phyloP scores from a whole-genome alignment of 2,888 invertebrate species.

The Tetramorium bicarinatum region DNA sequence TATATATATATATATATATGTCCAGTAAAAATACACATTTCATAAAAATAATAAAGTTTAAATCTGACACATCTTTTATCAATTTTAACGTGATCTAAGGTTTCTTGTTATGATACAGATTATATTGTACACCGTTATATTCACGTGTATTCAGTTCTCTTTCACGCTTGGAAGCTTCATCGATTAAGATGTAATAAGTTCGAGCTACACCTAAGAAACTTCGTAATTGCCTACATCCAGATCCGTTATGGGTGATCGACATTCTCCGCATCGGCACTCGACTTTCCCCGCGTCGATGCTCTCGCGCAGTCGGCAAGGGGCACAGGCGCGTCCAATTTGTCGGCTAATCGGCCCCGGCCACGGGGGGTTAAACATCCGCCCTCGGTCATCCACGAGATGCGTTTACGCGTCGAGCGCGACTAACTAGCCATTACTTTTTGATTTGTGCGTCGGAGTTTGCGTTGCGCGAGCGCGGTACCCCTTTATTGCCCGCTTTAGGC shows the following conservation, averaged over 20 bases:
- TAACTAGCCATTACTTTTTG: slow-evolving; percentile 80
- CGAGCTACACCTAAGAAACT: slow-evolving; percentile 30
- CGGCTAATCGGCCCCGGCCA: slow-evolving; percentile 69
- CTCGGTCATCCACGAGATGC: slow-evolving; percentile 63
- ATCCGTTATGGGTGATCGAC: slow-evolving; percentile 49
- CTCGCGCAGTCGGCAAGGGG: slow-evolving; percentile 8
- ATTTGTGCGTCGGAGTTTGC: slow-evolving; percentile 72
- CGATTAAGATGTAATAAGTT: slow-evolving; percentile 44
- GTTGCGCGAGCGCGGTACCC: slow-evolving; percentile 59
- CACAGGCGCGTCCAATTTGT: slow-evolving; percentile 71
- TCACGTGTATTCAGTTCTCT: background rate
- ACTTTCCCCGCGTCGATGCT: slow-evolving; percentile 56
- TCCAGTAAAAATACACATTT: background rate
- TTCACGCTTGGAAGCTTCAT: slow-evolving; percentile 36
- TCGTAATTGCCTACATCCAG: slow-evolving; percentile 32
- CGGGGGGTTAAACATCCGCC: slow-evolving; percentile 71
- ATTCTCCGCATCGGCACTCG: slow-evolving; percentile 36
- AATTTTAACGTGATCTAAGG: background rate
- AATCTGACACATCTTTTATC: background rate
- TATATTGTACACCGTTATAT: background rate
- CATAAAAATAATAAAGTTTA: background rate
- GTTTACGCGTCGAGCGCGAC: slow-evolving; percentile 70
- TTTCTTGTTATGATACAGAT: background rate
- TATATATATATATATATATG: too few relatives aligned
- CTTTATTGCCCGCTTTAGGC: slow-evolving; percentile 70